These are phyloP conservation scores for Pangasius mekongensis DNA, from an alignment of 2,797 vertebrate genomes.

Conservation along the genomic window DNA sequence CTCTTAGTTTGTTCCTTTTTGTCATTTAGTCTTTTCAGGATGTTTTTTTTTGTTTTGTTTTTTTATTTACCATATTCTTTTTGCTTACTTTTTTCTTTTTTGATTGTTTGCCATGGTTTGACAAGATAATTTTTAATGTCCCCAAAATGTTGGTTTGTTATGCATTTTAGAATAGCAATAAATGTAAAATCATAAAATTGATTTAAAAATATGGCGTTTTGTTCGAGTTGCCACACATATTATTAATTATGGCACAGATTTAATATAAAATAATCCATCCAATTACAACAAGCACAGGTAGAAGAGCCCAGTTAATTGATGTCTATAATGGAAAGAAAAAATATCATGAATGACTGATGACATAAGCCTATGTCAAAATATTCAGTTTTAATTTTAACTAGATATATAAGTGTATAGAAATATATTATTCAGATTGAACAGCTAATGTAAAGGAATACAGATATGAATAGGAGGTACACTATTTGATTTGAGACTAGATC, in stretches of 20 bases:
- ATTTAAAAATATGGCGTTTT: neutral
- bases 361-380: neutral
- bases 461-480: neutral
- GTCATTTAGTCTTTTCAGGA: no score
- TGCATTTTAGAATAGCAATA: neutral
- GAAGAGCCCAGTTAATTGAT: neutral
- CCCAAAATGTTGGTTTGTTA: neutral
- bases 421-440: neutral
- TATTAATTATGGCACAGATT: neutral
- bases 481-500: neutral
- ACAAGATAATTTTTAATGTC: neutral
- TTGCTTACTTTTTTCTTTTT: neutral
- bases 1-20: no score
- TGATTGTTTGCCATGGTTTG: no score
- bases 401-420: no score
- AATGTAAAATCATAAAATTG: neutral
- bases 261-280: neutral
- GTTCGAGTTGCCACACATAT: neutral
- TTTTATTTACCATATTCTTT: no score
- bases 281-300: neutral
- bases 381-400: neutral
- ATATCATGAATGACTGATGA: neutral
- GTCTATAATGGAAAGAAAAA: neutral
- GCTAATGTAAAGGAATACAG: no score
- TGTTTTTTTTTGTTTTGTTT: no score